Conservation (phyloP, 2,797 vertebrate genomes). For the Hippopotamyrus pictus region DNA sequence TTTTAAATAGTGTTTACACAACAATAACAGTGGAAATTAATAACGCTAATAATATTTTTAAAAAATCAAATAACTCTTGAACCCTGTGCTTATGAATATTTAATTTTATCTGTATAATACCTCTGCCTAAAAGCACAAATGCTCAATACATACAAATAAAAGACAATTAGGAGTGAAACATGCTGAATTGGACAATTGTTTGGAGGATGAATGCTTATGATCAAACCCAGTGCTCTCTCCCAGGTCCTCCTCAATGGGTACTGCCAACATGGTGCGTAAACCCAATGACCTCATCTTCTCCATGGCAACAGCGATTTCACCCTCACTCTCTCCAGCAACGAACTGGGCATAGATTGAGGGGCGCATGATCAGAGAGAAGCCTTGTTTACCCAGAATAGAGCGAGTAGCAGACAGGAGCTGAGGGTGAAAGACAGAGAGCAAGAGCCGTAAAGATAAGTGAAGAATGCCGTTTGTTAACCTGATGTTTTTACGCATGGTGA, state of each 20-base stretch:
- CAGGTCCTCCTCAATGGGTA: constrained; percentile 76
- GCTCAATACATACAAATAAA: background rate
- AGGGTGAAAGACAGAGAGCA: background rate
- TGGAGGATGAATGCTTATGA: background rate
- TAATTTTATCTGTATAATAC: background rate
- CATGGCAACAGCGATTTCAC: constrained; percentile 67
- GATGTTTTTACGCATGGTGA: background rate
- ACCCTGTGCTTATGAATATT: background rate
- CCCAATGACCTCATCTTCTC: constrained; percentile 66
- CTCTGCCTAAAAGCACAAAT: background rate
- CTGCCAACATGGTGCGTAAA: constrained; percentile 76
- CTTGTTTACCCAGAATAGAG: constrained; percentile 60
- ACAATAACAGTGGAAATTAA: background rate
- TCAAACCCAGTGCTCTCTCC: constrained; percentile 64
- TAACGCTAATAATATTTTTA: background rate
- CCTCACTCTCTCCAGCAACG: constrained; percentile 74
- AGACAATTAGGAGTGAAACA: background rate
- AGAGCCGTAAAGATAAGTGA: background rate
- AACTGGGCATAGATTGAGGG: constrained; percentile 80
- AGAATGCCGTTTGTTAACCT: background rate
- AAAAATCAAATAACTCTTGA: background rate
- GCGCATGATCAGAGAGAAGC: constrained; percentile 60
- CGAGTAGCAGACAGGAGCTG: constrained; percentile 53
- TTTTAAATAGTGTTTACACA: background rate
- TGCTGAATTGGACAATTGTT: background rate